Base-by-base conservation (phyloP, 1,140 invertebrate genomes). In the Drosophila lacteicornis region DNA sequence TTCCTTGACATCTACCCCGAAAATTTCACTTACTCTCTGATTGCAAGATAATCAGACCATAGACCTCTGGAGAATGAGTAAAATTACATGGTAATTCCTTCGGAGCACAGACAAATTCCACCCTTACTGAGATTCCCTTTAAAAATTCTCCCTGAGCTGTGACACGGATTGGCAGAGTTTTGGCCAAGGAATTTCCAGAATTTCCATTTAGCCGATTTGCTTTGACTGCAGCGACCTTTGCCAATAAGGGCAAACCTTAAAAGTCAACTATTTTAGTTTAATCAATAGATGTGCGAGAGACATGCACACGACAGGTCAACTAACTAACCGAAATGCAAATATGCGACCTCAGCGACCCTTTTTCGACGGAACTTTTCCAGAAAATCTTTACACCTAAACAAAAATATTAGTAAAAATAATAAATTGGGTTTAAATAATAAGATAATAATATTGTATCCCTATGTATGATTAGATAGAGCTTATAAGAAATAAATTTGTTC, bases 241-340 rank as follows among this genome's bases (percentile, higher is more conserved):
- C 17, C 71, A 61, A 73, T 74, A 43, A 49, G 42, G 8, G 25
- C 4, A 30, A 57, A 57, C 25, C 53, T 80, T 61, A 83, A 77
- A 68, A 70, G 67, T 47, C 45, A 27, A 13, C 78, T 51, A 51
- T 42, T 62, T 59, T 66, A 43, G 51, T 27, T 50, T 66, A 86
- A 82, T 86, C 75, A 71, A 82, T 85, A 78, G 47, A 63, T 80
- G 66, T 58, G 71, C 42, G 1, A 43, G 11, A 55, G n/a, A 30
- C 38, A 40, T 56, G 49, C 59, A 49, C 13, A 53, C 25, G 25
- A 60, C 55, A 27, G 38, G 42, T 30, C 19, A 33, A 55, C 38
- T 45, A 74, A 58, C 75, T 63, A 75, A 45, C 38, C 62, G 42
- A 75, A 75, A 68, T 79, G 75, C 80, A 70, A 85, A 85, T 85